Percentiles rank a stretch among this genome's conserved stretches.
phyloP scores from a whole-genome alignment of 2,888 invertebrate species.

The Calameuta pallipes region DNA sequence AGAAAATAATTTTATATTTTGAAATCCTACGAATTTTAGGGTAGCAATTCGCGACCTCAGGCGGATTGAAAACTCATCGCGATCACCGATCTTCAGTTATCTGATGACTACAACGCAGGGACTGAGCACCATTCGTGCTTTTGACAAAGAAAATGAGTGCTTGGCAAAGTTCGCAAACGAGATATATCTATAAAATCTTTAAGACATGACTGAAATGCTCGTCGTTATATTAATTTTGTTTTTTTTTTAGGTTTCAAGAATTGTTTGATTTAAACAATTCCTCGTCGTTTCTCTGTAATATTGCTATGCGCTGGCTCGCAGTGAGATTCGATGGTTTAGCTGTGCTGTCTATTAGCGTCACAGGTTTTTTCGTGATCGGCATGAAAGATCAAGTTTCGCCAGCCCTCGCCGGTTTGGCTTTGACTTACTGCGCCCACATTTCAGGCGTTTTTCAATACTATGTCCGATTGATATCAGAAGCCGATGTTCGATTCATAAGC shows the following conservation, averaged over 20 bases:
- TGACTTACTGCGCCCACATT: constrained; percentile 72
- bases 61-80: constrained; percentile 69
- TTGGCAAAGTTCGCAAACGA: constrained; percentile 56
- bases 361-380: constrained; percentile 68
- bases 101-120: constrained; percentile 72
- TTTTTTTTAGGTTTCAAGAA: constrained; percentile 64
- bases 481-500: constrained; percentile 67
- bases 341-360: constrained; percentile 64
- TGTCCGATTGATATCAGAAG: constrained; percentile 66
- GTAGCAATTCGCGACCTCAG: constrained; percentile 68
- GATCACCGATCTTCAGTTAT: constrained; percentile 72
- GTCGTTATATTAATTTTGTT: neutral
- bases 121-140: constrained; percentile 72
- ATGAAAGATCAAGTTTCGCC: constrained; percentile 66
- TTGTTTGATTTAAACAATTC: constrained; percentile 67
- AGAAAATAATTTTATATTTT: neutral
- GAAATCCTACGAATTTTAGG: constrained; percentile 46
- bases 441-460: constrained; percentile 72
- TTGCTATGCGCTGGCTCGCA: constrained; percentile 66
- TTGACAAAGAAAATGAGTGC: constrained; percentile 69
- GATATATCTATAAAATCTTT: neutral
- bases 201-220: neutral
- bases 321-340: constrained; percentile 53
- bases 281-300: constrained; percentile 67
- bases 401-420: constrained; percentile 72